These are phyloP conservation scores for Melanerpes aurifrons DNA, from an alignment of 2,113 vertebrate genomes.

Conservation along the genomic window DNA sequence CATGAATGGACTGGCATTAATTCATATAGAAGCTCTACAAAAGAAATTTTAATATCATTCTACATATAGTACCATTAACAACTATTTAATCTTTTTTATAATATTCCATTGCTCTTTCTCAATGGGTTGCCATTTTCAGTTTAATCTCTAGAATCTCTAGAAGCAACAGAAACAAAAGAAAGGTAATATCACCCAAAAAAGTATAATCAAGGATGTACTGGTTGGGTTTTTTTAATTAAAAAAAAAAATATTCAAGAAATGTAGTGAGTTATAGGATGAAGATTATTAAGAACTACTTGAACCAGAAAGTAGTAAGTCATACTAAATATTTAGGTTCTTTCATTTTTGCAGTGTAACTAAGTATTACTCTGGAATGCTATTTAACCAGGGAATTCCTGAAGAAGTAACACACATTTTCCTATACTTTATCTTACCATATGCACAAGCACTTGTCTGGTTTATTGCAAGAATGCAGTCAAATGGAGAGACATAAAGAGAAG, in stretches of 20 bases:
- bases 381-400: background rate
- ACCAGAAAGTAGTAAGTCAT: background rate
- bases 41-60: background rate
- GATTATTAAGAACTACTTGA: background rate
- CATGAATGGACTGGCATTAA: background rate
- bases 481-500: background rate
- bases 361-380: background rate
- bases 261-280: background rate
- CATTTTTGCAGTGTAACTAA: background rate
- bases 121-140: background rate
- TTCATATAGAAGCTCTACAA: background rate
- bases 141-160: background rate
- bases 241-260: background rate
- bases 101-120: background rate
- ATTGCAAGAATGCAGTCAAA: background rate
- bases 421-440: background rate
- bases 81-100: background rate
- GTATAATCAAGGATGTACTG: background rate
- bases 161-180: background rate
- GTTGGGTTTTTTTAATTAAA: background rate
- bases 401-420: background rate
- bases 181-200: background rate
- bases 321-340: constrained; percentile 1
- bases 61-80: background rate
- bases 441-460: background rate